These are phyloP conservation scores for Chionomys nivalis DNA, from an alignment of 2,113 vertebrate genomes.

Conservation along the genomic window DNA sequence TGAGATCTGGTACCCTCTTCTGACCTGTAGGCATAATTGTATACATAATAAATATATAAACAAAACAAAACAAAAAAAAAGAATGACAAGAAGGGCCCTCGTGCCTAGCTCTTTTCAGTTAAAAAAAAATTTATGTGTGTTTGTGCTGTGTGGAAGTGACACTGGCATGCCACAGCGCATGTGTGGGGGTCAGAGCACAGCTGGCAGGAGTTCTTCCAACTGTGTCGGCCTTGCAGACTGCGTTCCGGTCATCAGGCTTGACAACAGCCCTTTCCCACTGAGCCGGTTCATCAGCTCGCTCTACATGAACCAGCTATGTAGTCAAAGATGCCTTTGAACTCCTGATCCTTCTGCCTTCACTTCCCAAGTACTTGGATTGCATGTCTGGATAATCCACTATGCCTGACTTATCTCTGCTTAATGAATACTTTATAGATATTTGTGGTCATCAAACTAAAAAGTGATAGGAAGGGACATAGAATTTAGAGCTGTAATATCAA, in stretches of 20 bases:
- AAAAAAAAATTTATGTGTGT: not conserved
- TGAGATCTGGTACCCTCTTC: too few relatives aligned
- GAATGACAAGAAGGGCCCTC: not conserved
- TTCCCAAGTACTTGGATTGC: not conserved
- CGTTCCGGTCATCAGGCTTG: not conserved
- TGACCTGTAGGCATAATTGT: too few relatives aligned
- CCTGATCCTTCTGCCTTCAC: not conserved
- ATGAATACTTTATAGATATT: not conserved
- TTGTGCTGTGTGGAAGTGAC: not conserved
- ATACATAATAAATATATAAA: too few relatives aligned
- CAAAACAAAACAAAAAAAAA: too few relatives aligned
- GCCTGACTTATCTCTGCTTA: not conserved
- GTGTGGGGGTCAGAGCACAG: not conserved
- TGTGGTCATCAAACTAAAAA: not conserved
- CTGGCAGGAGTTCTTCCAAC: not conserved
- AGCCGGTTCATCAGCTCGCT: not conserved
- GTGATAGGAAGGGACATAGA: not conserved
- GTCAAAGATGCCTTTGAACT: not conserved
- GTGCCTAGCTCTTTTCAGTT: not conserved
- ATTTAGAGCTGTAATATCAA: not conserved
- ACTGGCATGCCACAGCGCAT: not conserved
- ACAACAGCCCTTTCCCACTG: not conserved
- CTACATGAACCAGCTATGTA: not conserved
- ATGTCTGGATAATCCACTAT: not conserved
- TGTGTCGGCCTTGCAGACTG: not conserved